Conservation (phyloP, 2,797 vertebrate species). For the Onychomys arenicola region DNA sequence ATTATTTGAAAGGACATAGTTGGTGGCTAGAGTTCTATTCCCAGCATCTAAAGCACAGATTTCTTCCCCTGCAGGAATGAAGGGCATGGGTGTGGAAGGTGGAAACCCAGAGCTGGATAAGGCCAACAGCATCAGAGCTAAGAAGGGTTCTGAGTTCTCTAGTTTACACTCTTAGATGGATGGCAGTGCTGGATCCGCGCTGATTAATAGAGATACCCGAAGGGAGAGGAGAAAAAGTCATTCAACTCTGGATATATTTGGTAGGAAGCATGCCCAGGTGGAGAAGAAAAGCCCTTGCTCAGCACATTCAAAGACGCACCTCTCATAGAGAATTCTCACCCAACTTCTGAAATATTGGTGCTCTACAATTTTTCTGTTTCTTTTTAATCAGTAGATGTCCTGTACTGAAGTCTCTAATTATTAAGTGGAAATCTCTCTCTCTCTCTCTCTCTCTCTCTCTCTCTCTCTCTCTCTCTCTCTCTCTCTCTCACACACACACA, state of each 20-base stretch:
- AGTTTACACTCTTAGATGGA: not conserved
- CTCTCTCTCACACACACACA: not conserved
- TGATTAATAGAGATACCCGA: not conserved
- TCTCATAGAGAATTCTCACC: not conserved
- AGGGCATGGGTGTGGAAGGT: not conserved
- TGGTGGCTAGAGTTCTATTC: not conserved
- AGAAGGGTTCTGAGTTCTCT: not conserved
- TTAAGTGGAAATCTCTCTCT: not conserved
- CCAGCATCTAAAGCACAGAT: not conserved
- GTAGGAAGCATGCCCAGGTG: not conserved
- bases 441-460: too few species aligned
- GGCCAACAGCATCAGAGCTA: not conserved
- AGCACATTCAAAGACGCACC: rapidly evolving
- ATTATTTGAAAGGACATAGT: not conserved
- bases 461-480: not conserved
- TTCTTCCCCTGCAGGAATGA: not conserved
- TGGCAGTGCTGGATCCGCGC: too few species aligned
- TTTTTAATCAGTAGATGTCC: not conserved
- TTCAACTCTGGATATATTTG: not conserved
- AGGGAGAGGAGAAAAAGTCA: not conserved
- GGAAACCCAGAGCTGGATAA: not conserved
- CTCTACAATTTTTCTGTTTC: not conserved
- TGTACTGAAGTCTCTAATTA: not conserved
- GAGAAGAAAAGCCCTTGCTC: not conserved
- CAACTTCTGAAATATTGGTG: not conserved